A percentile compares a stretch with the other conserved stretches of the same genome.
phyloP scores from a whole-genome alignment of 2,888 invertebrate genomes.

The Belgica antarctica region DNA sequence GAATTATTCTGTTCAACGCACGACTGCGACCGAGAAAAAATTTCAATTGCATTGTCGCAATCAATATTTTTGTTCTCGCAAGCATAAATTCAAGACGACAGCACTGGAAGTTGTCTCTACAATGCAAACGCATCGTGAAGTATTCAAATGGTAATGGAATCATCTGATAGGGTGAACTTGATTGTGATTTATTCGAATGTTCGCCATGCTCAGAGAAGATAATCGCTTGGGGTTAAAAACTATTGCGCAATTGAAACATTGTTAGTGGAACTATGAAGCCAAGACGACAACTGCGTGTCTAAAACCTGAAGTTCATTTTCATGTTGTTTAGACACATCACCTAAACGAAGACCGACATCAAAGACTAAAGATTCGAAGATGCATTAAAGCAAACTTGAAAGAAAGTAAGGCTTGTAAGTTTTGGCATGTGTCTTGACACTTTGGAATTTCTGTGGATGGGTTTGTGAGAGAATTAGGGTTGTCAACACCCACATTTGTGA shows the following conservation, averaged over 20 bases:
- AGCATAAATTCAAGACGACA: conserved; percentile 28
- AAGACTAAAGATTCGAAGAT: background rate
- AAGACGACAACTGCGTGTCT: background rate
- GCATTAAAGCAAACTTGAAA: background rate
- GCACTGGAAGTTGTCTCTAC: background rate
- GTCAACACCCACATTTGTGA: no score
- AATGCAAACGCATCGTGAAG: conserved; percentile 9
- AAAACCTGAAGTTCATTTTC: conserved; percentile 10
- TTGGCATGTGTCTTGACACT: conserved; percentile 34
- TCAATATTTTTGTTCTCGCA: conserved; percentile 23
- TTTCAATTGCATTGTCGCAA: conserved; percentile 38
- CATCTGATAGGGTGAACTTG: conserved; percentile 28
- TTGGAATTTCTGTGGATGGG: background rate
- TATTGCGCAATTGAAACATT: conserved; percentile 7
- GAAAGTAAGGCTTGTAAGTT: conserved; percentile 12
- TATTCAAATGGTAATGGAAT: conserved; percentile 28
- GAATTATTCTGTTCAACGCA: conserved; percentile 19
- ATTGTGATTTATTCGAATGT: conserved; percentile 40
- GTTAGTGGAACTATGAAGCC: background rate
- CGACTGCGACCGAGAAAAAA: conserved; percentile 2
- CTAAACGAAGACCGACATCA: conserved; percentile 10
- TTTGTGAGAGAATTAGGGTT: background rate
- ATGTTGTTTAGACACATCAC: conserved; percentile 11
- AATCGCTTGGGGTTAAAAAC: background rate
- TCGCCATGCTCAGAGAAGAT: no score